Evolutionary conservation across 2,888 invertebrate genomes (phyloP), one percentile per base, ranked within the genome.

Genomic region (Polymixis lichenea): DNA sequence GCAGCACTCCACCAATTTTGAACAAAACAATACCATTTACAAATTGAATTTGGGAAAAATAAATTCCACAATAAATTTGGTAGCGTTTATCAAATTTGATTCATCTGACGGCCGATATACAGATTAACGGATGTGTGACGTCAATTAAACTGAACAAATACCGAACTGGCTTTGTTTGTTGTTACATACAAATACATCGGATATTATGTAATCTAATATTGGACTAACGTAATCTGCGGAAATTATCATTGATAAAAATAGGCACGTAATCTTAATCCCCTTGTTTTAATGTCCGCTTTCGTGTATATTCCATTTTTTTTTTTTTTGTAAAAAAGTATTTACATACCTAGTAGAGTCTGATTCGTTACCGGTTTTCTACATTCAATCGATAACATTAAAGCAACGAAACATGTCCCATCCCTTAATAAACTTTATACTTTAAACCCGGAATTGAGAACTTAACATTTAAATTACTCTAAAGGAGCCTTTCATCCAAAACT

Each of bases 81-180:
- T 56, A 72, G 9, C 68, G 53, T 60, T 77, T 85, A 79, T 83
- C 81, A 71, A 74, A 71, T 85, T 78, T 70, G 51, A 77, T 86
- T 81, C 73, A 78, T 83, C 73, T 81, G 83, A 56, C 66, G 64
- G 70, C 28, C 32, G 60, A 72, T 79, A 72, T 67, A 25, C n/a
- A 68, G 77, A 76, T 75, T 72, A 78, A 66, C 64, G 49, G 22
- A 64, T 71, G n/a, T 69, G 68, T 79, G 76, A 81, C 75, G 75
- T 67, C 62, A 72, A 69, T 68, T 25, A 46, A 70, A 67, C 32
- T 56, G 51, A 64, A 76, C 55, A 74, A 75, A 78, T 55, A 75
- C 17, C 32, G 51, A 25, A 69, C 22, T 53, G 46, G 25, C 7
- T 70, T 55, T 49, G 19, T 78, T 77, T 72, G 8, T n/a, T 32